Base-by-base conservation (phyloP, 2,797 vertebrate species). In the Chelon auratus region DNA sequence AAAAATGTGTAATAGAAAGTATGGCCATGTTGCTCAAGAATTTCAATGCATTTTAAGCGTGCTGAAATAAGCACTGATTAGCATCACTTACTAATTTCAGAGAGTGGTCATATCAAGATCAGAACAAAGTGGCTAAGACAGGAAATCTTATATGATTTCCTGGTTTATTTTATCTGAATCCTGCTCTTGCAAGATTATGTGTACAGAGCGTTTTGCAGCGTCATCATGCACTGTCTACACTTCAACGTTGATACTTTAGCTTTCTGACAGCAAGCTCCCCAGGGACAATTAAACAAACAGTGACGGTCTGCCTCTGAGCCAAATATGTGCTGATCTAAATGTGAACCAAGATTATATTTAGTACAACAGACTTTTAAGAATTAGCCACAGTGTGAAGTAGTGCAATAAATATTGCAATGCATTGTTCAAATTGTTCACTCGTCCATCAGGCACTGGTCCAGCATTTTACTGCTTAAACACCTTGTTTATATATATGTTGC, bases 341-440 rank as follows among this genome's bases (percentile, higher is more conserved):
- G 11, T 72, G 37, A 73, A 61, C 64, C 39, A 57, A 17, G 42
- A 5, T 62, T 82, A 69, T 74, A 83, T 83, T 82, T 59, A 74
- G 78, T 58, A 24, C 4, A 20, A 2, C 64, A 52, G 20, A 43
- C 66, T 66, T 56, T 1, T 2, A 40, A 20, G 18, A 33, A 7
- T 33, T 8, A 33, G 30, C 30, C 6, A 33, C 30, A 33, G 6
- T 33, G 30, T 33, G 30, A 33, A 33, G 30, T 33, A 26, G 30
- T 33, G 30, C 30, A 33, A 5, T 6, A 33, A 33, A 33, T 33
- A 7, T 33, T 33, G 7, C 30, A 33, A 8, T 33, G 30, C 30
- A 6, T 33, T 33, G 30, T 33, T 33, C 30, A 33, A 33, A 8
- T 33, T 33, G 30, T 22, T 22, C 22, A 33, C 30, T 33, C 30